Conservation (phyloP, 2,113 vertebrate species). For the Perccottus glenii region DNA sequence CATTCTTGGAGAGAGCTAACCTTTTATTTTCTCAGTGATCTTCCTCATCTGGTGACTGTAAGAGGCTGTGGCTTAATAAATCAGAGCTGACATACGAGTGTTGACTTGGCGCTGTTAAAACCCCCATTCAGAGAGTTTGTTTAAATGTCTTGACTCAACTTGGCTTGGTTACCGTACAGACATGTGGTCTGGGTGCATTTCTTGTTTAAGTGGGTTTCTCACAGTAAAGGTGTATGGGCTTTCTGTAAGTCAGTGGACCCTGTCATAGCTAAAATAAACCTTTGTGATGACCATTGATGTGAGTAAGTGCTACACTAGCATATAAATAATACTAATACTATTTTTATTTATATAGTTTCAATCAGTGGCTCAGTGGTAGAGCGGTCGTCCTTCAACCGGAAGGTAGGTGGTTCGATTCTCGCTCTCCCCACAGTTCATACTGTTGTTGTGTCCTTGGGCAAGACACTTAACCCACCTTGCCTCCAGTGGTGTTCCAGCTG, state of each 20-base stretch:
- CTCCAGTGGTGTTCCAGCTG: too few relatives aligned
- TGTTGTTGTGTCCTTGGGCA: too few relatives aligned
- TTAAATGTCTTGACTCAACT: slow-evolving; percentile 77
- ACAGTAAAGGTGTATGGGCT: slow-evolving; percentile 11
- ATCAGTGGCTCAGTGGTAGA: too few relatives aligned
- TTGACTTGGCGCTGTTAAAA: slow-evolving; percentile 57
- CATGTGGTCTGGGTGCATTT: slow-evolving; percentile 41
- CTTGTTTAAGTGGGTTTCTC: slow-evolving; percentile 9
- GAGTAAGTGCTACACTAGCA: too few relatives aligned
- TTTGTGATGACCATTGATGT: too few relatives aligned
- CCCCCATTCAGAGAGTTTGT: slow-evolving; percentile 82
- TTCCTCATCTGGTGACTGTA: slow-evolving; percentile 58
- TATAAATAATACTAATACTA: too few relatives aligned
- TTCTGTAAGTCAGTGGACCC: neutral
- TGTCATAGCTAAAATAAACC: too few relatives aligned
- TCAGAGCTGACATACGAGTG: slow-evolving; percentile 74
- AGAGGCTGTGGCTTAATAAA: slow-evolving; percentile 69
- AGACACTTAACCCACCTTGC: too few relatives aligned
- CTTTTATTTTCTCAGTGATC: slow-evolving; percentile 58
- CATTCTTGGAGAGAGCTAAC: slow-evolving; percentile 24
- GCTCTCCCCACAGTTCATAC: too few relatives aligned
- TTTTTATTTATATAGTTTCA: too few relatives aligned
- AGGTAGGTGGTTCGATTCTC: too few relatives aligned
- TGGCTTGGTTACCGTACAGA: slow-evolving; percentile 57
- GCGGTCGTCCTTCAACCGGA: too few relatives aligned